A percentile compares a stretch with the other conserved stretches of the same genome.
Conservation (phyloP, 2,888 invertebrate species). For the Apocheima hispidaria region DNA sequence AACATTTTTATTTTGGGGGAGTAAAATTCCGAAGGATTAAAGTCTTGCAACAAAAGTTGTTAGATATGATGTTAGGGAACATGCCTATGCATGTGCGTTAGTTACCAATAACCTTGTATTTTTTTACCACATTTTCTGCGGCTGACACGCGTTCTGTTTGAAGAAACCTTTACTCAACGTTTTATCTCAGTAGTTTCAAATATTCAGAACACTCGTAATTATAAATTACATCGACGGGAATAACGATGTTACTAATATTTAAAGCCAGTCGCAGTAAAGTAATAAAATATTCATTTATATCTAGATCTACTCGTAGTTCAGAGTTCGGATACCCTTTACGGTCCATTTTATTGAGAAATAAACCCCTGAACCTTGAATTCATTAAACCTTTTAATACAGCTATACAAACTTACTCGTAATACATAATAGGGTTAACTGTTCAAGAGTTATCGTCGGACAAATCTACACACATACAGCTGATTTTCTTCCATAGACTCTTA, state of each 20-base stretch:
- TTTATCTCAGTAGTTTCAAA: neutral
- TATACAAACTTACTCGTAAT: neutral
- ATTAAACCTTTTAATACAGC: neutral
- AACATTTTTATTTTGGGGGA: no score
- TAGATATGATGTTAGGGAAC: no score
- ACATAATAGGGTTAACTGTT: no score
- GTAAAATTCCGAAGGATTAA: no score
- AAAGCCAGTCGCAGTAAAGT: neutral
- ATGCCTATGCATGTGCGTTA: no score
- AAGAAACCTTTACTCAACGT: no score
- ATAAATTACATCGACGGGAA: neutral
- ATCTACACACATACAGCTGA: neutral
- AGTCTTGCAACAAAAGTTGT: no score
- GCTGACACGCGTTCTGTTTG: no score
- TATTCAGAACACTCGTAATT: neutral
- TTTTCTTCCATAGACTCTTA: no score
- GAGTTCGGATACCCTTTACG: constrained; percentile 1
- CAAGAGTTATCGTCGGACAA: neutral
- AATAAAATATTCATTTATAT: constrained; percentile 7
- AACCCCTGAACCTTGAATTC: neutral
- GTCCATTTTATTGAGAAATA: neutral
- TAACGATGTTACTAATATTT: neutral
- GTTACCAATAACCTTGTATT: no score
- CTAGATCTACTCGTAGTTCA: neutral
- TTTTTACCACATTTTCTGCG: no score